These are phyloP conservation scores for Chelonia mydas DNA, from an alignment of 2,797 vertebrate species.

Conservation along the genomic window DNA sequence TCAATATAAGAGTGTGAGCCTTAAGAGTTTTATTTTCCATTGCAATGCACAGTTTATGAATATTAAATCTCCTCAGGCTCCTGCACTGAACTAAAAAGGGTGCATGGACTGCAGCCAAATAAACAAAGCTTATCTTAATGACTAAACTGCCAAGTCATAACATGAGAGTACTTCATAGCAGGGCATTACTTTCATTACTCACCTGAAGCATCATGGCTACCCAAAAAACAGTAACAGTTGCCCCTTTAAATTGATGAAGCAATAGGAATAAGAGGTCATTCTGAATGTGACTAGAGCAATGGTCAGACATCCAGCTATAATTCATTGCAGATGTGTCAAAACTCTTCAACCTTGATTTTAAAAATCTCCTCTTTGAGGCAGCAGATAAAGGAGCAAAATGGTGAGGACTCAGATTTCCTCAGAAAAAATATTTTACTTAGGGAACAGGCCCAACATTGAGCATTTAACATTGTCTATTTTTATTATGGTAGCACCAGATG, in stretches of 20 bases:
- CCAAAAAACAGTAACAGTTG: neutral
- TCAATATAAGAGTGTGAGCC: slow-evolving; percentile 47
- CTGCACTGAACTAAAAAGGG: slow-evolving; percentile 55
- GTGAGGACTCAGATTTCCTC: neutral
- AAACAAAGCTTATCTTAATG: slow-evolving; percentile 53
- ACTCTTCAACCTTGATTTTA: neutral
- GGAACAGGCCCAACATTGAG: neutral
- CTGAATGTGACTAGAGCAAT: no score
- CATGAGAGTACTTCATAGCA: slow-evolving; percentile 29
- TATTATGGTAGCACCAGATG: neutral
- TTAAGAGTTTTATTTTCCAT: slow-evolving; percentile 68
- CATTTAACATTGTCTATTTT: neutral
- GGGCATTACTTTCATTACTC: slow-evolving; percentile 24
- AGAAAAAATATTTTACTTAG: slow-evolving; percentile 11
- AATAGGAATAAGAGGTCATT: neutral
- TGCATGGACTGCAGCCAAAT: slow-evolving; percentile 32
- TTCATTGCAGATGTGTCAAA: neutral
- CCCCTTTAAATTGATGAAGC: slow-evolving; percentile 3
- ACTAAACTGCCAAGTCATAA: slow-evolving; percentile 49
- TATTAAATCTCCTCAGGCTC: slow-evolving; percentile 44
- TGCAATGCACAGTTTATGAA: slow-evolving; percentile 58
- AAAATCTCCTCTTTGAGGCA: no score
- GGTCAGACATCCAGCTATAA: slow-evolving; percentile 3
- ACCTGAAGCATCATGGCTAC: neutral
- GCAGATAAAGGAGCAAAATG: neutral